Evolutionary conservation across 2,113 vertebrate species (phyloP), one percentile per base, ranked within the genome.

Genomic region (Mus musculus): DNA sequence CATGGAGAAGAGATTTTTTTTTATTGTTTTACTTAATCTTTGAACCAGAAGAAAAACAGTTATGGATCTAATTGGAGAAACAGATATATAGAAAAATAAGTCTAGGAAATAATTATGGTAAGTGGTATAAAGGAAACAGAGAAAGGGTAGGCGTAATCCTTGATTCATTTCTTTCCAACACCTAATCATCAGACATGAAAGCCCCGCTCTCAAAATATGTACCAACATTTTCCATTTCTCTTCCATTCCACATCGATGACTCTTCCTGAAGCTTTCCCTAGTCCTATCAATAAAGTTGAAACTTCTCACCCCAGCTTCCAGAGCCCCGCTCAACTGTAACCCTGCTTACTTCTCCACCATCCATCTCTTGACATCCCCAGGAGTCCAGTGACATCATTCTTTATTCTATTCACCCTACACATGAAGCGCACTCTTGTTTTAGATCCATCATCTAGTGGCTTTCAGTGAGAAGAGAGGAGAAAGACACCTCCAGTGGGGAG

Each of bases 111-210:
- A 72, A 93, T 89, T 49, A 73, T 80, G 42, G 36, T 4, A 1
- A 46, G 9, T 73, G 30, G 69, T 33, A 2, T 42, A 42, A 93
- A 84, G 84, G 88, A 88, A 97, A 95, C 75, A 30, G 82, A 84
- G 86, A 84, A 33, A 20, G 0, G 72, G 67, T 71, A 39, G 84
- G 75, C 0, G 20, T 49, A 28, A 72, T 87, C 59, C 78, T 81
- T 46, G 90, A 78, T 80, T 78, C 78, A 39, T 84, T 49, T 82
- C 88, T 91, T 91, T 95, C 59, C 56, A 75, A 46, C 77, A 75
- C 56, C 46, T 39, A 3, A 11, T 24, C 33, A 5, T 65, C 26
- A 39, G 39, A 20, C 39, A 14, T 78, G 22, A 89, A 77, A 80
- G 78, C n/a, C 39, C 75, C 14, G 7, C 20, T 20, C 11, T 72